phyloP scores from a whole-genome alignment of 2,113 vertebrate species.

The Salminus brasiliensis region DNA sequence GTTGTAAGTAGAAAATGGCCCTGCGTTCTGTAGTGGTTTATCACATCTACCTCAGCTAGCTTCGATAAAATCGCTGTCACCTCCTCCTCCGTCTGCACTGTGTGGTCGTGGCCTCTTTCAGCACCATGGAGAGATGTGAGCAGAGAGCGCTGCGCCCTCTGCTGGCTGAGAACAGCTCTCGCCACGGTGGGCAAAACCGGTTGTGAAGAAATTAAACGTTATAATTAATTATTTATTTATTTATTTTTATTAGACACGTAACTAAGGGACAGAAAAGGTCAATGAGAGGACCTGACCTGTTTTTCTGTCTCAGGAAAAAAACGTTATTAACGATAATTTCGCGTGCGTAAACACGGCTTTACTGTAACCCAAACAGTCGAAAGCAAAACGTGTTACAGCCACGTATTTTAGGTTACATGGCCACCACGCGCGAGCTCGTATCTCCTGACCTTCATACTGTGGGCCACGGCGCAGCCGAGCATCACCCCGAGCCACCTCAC shows the following conservation, averaged over 20 bases:
- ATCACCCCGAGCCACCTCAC: constrained; percentile 36
- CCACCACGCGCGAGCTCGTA: background rate
- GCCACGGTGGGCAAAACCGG: background rate
- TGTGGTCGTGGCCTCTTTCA: background rate
- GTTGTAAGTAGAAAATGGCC: background rate
- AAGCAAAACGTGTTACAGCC: too few species aligned
- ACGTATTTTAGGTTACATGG: too few species aligned
- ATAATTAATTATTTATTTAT: background rate
- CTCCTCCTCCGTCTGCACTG: background rate
- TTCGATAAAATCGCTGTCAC: background rate
- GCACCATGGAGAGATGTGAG: background rate
- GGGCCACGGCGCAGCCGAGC: constrained; percentile 30
- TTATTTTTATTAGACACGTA: too few species aligned
- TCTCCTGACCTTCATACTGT: background rate
- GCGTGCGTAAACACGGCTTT: too few species aligned
- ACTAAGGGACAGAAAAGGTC: too few species aligned
- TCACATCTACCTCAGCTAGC: background rate
- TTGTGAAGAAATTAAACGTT: background rate
- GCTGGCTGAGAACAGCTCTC: constrained; percentile 34
- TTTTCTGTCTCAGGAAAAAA: too few species aligned
- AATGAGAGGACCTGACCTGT: too few species aligned
- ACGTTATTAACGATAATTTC: too few species aligned
- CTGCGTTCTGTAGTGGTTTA: too few species aligned
- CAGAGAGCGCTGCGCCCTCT: constrained; percentile 45
- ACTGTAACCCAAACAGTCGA: too few species aligned